Evolutionary conservation across 2,888 invertebrate genomes (phyloP), one percentile per base, ranked within the genome.

Genomic region (Allolobophora icterica): DNA sequence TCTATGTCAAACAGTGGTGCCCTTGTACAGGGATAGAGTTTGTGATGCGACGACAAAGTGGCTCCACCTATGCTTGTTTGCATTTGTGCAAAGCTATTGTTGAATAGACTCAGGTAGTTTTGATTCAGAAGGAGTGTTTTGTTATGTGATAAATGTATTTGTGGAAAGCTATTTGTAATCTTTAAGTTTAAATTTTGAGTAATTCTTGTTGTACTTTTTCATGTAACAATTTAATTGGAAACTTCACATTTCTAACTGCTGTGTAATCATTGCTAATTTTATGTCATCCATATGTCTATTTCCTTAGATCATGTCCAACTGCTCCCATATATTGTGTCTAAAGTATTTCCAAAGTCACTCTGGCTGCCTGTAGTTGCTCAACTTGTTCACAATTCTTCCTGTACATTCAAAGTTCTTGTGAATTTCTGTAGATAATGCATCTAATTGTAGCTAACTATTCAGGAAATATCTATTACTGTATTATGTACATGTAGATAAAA

Each of bases 381-480:
- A 71, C 71, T 30, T 71, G 71, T 71, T 71, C 71, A 30, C n/a
- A 71, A 71, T 71, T 71, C 71, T 71, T 71, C 71, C 71, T 71
- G 71, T 71, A n/a, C n/a, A 71, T 71, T 71, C 30, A 30, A 71
- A 71, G 30, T 71, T 71, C n/a, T 71, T 30, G 71, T 71, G 71
- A 71, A 71, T 71, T 30, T 71, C 71, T 71, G 71, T 71, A 71
- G 71, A 71, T 71, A 71, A n/a, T 71, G 71, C n/a, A 71, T 71
- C 1, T n/a, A 71, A 0, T 71, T n/a, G n/a, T n/a, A 8, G 71
- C 24, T 24, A 52, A 5, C 71, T 71, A 71, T n/a, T 71, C 71
- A 71, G 71, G 71, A 71, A 71, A 71, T 71, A 71, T 71, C 71
- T 71, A 13, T 30, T 71, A n/a, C n/a, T 8, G 8, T 71, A 71